These are phyloP conservation scores for Octonoba sinensis DNA, from an alignment of 2,888 invertebrate species.

Conservation along the genomic window DNA sequence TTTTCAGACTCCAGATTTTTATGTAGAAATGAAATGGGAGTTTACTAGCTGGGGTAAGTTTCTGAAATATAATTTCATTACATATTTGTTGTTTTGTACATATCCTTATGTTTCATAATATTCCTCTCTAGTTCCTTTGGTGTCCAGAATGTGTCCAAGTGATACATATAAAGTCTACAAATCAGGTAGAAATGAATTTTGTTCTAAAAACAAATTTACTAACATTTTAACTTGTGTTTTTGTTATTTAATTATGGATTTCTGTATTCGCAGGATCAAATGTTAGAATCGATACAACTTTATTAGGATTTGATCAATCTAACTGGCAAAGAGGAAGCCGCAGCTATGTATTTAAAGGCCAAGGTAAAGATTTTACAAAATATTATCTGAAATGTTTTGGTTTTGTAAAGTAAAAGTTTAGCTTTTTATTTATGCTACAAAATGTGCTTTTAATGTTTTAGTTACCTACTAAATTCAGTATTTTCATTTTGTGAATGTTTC, in stretches of 20 bases:
- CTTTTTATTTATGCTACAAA: no score
- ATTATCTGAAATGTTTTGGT: no score
- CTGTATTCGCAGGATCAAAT: constrained; percentile 75
- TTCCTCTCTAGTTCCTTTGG: constrained; percentile 85
- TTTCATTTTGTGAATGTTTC: no score
- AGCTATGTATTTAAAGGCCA: constrained; percentile 93
- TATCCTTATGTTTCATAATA: neutral
- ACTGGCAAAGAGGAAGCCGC: constrained; percentile 92
- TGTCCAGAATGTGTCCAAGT: constrained; percentile 96
- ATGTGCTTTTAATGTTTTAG: no score
- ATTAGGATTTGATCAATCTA: constrained; percentile 89
- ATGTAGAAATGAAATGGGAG: constrained; percentile 99
- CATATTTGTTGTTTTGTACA: neutral
- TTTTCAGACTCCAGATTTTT: constrained; percentile 91
- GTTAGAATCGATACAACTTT: constrained; percentile 97
- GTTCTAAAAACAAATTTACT: neutral
- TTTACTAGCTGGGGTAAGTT: constrained; percentile 96
- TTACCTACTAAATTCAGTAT: no score
- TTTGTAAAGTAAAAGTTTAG: no score
- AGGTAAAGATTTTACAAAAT: constrained; percentile 21
- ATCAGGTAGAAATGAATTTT: constrained; percentile 69
- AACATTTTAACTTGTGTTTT: neutral
- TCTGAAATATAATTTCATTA: neutral
- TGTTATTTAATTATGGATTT: neutral
- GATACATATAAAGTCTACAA: constrained; percentile 98